phyloP scores from a whole-genome alignment of 2,113 vertebrate genomes.

The Mustelus asterias region DNA sequence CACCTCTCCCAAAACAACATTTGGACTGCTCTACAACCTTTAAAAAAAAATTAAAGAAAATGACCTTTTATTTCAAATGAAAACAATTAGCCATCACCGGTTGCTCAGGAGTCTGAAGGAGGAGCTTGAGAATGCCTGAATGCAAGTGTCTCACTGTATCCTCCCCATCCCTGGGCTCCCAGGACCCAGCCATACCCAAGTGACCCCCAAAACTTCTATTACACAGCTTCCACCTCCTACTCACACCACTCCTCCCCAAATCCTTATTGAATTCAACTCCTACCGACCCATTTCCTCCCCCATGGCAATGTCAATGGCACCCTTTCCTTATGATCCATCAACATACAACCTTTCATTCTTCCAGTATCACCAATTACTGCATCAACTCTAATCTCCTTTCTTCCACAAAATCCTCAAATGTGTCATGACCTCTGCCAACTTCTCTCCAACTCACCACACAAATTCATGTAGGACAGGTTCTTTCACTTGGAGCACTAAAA shows the following conservation, averaged over 20 bases:
- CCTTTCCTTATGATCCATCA: not conserved
- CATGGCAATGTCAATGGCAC: not conserved
- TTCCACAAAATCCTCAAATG: not conserved
- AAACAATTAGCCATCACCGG: not conserved
- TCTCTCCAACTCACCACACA: not conserved
- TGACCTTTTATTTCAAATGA: not conserved
- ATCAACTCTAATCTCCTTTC: not conserved
- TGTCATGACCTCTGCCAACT: not conserved
- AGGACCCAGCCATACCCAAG: not conserved
- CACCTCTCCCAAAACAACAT: too few relatives aligned
- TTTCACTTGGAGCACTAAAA: not conserved
- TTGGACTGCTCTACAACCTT: not conserved
- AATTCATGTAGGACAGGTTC: not conserved
- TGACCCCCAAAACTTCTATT: not conserved
- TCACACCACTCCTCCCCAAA: not conserved
- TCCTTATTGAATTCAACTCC: not conserved
- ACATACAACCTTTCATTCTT: not conserved
- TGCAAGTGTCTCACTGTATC: not conserved
- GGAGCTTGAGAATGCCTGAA: not conserved
- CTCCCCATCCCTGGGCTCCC: not conserved
- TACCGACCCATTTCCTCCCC: not conserved
- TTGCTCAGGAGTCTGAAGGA: not conserved
- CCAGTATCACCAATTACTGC: not conserved
- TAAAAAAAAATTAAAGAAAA: not conserved
- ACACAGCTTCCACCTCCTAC: not conserved